Base-by-base conservation (phyloP, 2,797 vertebrate genomes). In the Glossophaga mutica region DNA sequence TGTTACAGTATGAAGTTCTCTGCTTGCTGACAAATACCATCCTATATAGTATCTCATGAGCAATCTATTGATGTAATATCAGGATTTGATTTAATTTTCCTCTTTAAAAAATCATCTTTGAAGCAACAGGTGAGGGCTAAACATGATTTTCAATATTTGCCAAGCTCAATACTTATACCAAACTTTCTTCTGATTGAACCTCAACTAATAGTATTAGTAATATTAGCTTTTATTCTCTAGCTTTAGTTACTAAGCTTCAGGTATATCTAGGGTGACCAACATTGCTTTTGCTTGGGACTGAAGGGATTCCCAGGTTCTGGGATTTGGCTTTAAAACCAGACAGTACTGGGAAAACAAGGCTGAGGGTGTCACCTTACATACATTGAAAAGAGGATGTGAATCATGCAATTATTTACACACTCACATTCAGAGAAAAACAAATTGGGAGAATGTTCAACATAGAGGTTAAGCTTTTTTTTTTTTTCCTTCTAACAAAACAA, bases 171-270 rank as follows among this genome's bases (percentile, higher is more conserved):
- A 32, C 59, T 83, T 21, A 79, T n/a, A 91, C 3, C 32, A 68
- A 87, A 89, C 1, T 76, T 74, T 62, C 24, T 87, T 85, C 32
- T 92, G 52, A 52, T 11, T 73, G 22, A 86, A 78, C 4, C 1
- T 79, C 55, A 87, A 32, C 29, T 83, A 83, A 37, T 50, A 68
- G 19, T 62, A 85, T 73, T 84, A 79, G 24, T 76, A 81, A 81
- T 88, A 79, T 70, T 81, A 82, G n/a, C 14, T 74, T 88, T 93
- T 65, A 76, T 88, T 91, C 16, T 88, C 42, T 55, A 93, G 57
- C 22, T 85, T 48, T 65, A 52, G 16, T 79, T 89, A n/a, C 50
- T 81, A 85, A 57, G 26, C 0, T 85, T 86, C n/a, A 29, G 24
- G 9, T 93, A 37, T 55, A 78, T n/a, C 26, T 39, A 42, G 8